Percentiles rank a stretch among this genome's conserved stretches.
These are phyloP conservation scores for Diogma glabrata DNA, from an alignment of 2,888 invertebrate species.

Conservation along the genomic window DNA sequence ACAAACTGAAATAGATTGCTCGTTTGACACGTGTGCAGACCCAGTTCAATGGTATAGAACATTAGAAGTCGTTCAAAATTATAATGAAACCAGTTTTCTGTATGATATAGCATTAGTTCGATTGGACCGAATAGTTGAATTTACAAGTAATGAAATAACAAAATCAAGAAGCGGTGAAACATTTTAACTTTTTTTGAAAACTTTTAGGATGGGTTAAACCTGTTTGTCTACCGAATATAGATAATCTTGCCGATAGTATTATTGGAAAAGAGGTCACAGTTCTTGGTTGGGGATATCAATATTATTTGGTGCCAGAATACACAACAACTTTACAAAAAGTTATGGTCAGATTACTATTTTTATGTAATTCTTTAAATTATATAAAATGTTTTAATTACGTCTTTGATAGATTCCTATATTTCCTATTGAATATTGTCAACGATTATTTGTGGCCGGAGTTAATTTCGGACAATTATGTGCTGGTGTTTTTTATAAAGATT, in stretches of 20 bases:
- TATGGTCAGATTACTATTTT: neutral
- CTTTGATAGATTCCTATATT: neutral
- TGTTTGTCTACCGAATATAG: neutral
- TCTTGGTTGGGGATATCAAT: constrained; percentile 1
- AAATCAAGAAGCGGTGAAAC: no score
- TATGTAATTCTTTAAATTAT: neutral
- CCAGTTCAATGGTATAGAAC: neutral
- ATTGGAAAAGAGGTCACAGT: neutral
- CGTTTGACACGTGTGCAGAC: neutral
- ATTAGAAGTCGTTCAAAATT: neutral
- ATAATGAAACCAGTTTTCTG: no score
- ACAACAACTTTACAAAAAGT: neutral
- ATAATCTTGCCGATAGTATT: neutral
- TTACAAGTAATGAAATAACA: no score
- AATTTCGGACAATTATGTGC: neutral
- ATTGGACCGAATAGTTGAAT: no score
- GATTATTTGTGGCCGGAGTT: neutral
- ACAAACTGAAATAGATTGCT: neutral
- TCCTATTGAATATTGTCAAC: neutral
- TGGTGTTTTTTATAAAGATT: neutral
- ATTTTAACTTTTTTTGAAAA: no score
- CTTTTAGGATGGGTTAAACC: constrained; percentile 1
- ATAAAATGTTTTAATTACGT: neutral
- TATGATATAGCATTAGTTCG: no score
- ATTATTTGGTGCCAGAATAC: no score